Base-by-base conservation (phyloP, 2,888 invertebrate genomes). In the Eueremaeus valkanovi region DNA sequence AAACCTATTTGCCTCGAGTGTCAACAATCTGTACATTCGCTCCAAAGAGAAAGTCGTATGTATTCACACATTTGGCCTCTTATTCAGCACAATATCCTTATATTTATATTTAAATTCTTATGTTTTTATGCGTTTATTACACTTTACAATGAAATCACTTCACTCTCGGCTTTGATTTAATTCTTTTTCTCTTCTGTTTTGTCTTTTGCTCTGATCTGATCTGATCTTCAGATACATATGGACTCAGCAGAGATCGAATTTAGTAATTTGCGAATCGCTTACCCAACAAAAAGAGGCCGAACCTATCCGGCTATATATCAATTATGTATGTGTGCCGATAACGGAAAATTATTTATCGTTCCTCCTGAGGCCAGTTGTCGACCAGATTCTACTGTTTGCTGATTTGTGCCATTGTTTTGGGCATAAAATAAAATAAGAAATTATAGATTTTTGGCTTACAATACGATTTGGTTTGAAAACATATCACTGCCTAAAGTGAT, bases 271-370 rank as follows among this genome's bases (percentile, higher is more conserved):
- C 76, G 78, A 29, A 79, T 80, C 16, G 82, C 81, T 40, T 61
- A 78, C 3, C 78, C 79, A 8, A 79, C 77, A 3, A 80, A 81
- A 8, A 58, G 78, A 49, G 79, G 79, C 8, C 77, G 75, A 29
- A 77, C 79, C 3, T 74, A 78, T 74, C 42, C 80, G 78, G 58
- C 77, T 24, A 77, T 83, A 0, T 82, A 80, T 74, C 95, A 95
- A 84, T 85, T 95, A 79, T 95, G 95, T 85, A 90, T 91, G 79
- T 95, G 95, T 84, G 51, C 55, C n/a, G 89, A 89, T 72, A 90
- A 90, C 81, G 95, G 95, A n/a, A 91, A 91, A 83, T 86, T 95
- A 77, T 95, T 95, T 84, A 86, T 95, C 75, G 93, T 93, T 0
- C 88, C 90, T 3, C 88, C 94, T 0, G 90, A 91, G 79, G 90